Conservation (phyloP, 2,888 invertebrate species). For the Rhaphigaster nebulosa region DNA sequence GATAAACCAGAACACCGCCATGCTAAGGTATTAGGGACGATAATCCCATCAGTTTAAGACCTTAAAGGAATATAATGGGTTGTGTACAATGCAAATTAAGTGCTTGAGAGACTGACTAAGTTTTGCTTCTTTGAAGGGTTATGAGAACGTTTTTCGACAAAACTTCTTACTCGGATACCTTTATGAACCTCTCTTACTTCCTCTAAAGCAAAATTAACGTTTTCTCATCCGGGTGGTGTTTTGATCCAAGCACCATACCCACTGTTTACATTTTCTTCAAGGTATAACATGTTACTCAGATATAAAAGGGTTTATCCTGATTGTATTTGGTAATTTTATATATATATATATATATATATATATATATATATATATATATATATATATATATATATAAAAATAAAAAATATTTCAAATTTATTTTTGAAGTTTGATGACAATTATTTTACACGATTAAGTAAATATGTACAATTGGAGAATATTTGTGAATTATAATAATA, state of each 20-base stretch:
- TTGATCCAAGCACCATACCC: background rate
- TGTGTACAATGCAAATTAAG: slow-evolving; percentile 8
- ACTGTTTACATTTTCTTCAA: background rate
- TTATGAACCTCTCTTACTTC: background rate
- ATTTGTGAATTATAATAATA: too few species aligned
- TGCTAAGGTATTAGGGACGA: background rate
- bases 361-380: too few species aligned
- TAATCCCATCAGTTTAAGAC: background rate
- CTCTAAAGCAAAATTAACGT: background rate
- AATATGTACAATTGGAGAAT: too few species aligned
- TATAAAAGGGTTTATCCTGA: too few species aligned
- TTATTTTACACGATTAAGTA: too few species aligned
- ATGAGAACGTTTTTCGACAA: background rate
- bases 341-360: too few species aligned
- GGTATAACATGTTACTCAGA: background rate
- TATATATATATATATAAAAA: too few species aligned
- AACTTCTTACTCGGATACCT: background rate
- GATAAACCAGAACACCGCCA: background rate
- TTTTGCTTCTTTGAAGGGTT: slow-evolving; percentile 16
- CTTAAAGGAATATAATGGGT: background rate
- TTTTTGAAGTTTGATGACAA: too few species aligned
- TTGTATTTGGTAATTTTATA: too few species aligned
- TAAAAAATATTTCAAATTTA: too few species aligned
- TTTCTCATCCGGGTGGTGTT: background rate
- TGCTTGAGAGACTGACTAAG: background rate